Conservation (phyloP, 2,888 invertebrate species). For the Eremobia ochroleuca region DNA sequence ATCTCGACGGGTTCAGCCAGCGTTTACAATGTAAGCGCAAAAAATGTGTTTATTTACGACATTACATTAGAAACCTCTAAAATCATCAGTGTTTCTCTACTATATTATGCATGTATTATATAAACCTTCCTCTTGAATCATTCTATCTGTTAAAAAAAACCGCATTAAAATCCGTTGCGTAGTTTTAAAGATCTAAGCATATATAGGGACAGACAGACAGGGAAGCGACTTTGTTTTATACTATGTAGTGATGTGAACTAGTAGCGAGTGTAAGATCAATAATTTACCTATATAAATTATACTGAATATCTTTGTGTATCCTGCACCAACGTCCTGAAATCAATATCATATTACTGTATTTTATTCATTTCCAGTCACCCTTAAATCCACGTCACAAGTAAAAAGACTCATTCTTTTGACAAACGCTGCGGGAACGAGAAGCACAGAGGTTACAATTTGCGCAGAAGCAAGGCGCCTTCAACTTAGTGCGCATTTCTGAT, state of each 20-base stretch:
- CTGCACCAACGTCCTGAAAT: neutral
- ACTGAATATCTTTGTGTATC: neutral
- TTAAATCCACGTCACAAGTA: constrained; percentile 61
- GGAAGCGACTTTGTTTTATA: too few species aligned
- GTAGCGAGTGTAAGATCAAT: neutral
- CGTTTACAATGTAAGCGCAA: too few species aligned
- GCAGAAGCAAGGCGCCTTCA: constrained; percentile 76
- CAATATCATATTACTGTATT: constrained; percentile 8
- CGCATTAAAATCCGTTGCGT: too few species aligned
- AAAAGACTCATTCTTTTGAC: constrained; percentile 85
- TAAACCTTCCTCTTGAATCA: too few species aligned
- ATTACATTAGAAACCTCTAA: too few species aligned
- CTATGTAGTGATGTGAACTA: neutral
- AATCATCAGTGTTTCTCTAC: too few species aligned
- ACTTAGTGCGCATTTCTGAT: constrained; percentile 83
- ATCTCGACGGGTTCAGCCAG: too few species aligned
- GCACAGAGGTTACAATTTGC: constrained; percentile 83
- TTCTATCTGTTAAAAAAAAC: too few species aligned
- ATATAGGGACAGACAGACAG: too few species aligned
- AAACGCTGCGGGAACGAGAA: constrained; percentile 76
- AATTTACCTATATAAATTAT: neutral
- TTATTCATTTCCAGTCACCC: constrained; percentile 43
- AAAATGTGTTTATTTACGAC: too few species aligned
- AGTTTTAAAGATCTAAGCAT: too few species aligned
- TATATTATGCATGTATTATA: too few species aligned